Base-by-base conservation (phyloP, 2,113 vertebrate species). In the Lophura nycthemera region DNA sequence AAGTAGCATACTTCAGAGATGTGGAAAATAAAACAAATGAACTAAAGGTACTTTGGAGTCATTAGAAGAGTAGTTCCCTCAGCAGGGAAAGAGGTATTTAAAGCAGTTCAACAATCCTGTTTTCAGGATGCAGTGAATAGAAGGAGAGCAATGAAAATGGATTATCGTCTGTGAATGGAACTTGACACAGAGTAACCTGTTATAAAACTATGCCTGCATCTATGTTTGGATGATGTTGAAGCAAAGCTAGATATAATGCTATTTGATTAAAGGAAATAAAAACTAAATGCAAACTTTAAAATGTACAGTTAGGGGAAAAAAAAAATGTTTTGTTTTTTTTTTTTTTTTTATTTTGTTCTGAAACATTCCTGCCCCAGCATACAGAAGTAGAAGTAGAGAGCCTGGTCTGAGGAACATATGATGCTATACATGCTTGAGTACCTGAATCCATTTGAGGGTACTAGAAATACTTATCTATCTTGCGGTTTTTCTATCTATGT, bases 151-250 rank as follows among this genome's bases (percentile, higher is more conserved):
- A n/a, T 5, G 34, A 56, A 36, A 83, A 70, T 63, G 10, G 54
- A 25, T 30, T 60, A 43, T 36, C 48, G 6, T 52, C 25, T 63
- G 65, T 43, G 54, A 42, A 4, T 56, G 25, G 19, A 72, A 11
- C 6, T 72, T 24, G 47, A 63, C 13, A 45, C 22, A 48, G 25
- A 40, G 5, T 13, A 24, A 4, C 2, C 32, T 69, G 38, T 48
- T 0, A 8, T 27, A 60, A 75, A 85, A 69, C 50, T 52, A 1
- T n/a, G n/a, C 50, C 22, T 57, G 2, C 42, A 34, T 65, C 21
- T 72, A 1, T 45, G 19, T 61, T 59, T 11, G 3, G 7, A 21
- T 57, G 48, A 47, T 0, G 0, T 5, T 9, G 38, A 40, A 76
- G 16, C 50, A 14, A 88, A 90, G 8, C 12, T 56, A 77, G 25